Evolutionary conservation across 2,113 vertebrate genomes (phyloP).

Genomic region (Nicator chloris): DNA sequence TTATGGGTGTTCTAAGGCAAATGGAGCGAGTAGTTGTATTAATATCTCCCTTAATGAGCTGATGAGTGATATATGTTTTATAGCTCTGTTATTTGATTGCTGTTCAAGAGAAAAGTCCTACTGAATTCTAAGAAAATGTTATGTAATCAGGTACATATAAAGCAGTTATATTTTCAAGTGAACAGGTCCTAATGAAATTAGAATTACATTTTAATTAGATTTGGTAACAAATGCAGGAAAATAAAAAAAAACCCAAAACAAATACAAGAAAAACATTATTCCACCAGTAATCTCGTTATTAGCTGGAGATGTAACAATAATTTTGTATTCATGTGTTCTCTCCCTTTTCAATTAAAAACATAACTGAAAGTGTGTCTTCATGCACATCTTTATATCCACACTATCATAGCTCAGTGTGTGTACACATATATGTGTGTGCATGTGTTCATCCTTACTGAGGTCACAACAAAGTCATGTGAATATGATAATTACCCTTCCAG

Average conservation of each 20-base stretch:
- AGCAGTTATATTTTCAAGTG: neutral
- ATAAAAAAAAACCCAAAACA: neutral
- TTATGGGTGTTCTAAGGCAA: neutral
- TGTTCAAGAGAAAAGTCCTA: neutral
- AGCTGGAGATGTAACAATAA: neutral
- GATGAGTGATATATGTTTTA: neutral
- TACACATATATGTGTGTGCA: accelerated
- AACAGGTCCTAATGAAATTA: neutral
- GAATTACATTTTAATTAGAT: neutral
- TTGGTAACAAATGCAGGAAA: neutral
- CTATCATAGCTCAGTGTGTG: neutral
- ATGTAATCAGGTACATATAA: neutral
- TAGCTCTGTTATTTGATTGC: neutral
- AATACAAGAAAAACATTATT: neutral
- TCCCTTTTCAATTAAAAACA: neutral
- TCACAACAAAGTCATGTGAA: neutral
- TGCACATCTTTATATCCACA: neutral
- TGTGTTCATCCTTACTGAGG: neutral
- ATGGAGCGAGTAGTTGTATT: neutral
- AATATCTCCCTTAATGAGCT: neutral
- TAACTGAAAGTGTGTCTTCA: neutral
- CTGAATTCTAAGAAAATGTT: neutral
- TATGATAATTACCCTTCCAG: neutral
- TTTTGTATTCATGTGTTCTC: neutral
- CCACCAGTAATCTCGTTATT: neutral